Percentiles rank a stretch among this genome's conserved stretches.
Evolutionary conservation across 1,140 invertebrate species (phyloP).

Genomic region (Drosophila athabasca): DNA sequence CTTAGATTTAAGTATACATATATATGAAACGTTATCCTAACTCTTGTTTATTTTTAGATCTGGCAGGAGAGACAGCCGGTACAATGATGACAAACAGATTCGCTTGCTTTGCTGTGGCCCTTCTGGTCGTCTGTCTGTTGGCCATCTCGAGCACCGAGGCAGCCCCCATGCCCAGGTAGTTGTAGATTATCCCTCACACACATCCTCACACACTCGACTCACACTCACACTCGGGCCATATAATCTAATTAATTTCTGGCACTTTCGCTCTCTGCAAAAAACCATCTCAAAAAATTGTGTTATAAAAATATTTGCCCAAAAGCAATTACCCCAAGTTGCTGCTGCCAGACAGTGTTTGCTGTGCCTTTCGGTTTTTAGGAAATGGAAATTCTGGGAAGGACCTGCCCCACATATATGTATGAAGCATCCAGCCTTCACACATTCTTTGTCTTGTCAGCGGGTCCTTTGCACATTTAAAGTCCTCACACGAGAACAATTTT

Average conservation of each 20-base stretch:
- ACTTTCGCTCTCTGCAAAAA: conserved; percentile 32
- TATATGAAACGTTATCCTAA: background rate
- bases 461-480: conserved; percentile 33
- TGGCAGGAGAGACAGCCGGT: conserved; percentile 47
- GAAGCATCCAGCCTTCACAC: conserved; percentile 31
- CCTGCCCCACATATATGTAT: background rate
- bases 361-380: conserved; percentile 6
- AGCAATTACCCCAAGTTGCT: conserved; percentile 59
- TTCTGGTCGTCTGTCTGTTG: conserved; percentile 66
- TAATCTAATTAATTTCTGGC: conserved; percentile 65
- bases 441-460: conserved; percentile 32
- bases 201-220: conserved; percentile 4
- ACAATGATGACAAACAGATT: conserved; percentile 77
- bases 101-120: conserved; percentile 55
- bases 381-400: background rate
- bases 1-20: conserved; percentile 16
- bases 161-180: conserved; percentile 83
- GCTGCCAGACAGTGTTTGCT: conserved; percentile 3
- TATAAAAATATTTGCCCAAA: conserved; percentile 63
- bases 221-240: conserved; percentile 17
- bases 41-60: conserved; percentile 1
- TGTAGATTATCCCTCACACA: conserved; percentile 48
- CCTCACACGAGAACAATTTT: conserved; percentile 43
- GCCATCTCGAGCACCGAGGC: conserved; percentile 69
- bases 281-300: conserved; percentile 27